Evolutionary conservation across 2,888 invertebrate species (phyloP), one percentile per base, ranked within the genome.

Genomic region (Nemapogon koenigi): DNA sequence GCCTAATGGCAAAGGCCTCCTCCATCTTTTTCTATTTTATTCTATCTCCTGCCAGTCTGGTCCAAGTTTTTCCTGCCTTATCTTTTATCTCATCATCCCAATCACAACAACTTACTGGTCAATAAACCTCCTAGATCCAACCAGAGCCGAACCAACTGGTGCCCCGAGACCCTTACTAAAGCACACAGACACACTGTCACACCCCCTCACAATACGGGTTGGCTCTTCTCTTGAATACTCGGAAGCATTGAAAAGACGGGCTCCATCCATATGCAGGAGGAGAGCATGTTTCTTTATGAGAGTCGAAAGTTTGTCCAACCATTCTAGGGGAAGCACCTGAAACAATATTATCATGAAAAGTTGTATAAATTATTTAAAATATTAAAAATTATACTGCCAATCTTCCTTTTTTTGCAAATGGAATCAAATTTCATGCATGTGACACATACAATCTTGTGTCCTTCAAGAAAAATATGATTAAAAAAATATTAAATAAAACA

Each of bases 91-190:
- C 13, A n/a, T 11, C n/a, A 26, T 3, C 3, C 3, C 6, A 26
- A 13, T 26, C 26, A 26, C 3, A 19, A 27, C 33, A n/a, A 57
- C 71, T 63, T 69, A 88, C 88, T 82, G 72, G 18, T 62, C 56
- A 46, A 90, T 83, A 52, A 90, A 90, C 2, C 57, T 60, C 40
- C 71, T 71, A n/a, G 73, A 76, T 13, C 94, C 94, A 30, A 85
- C 85, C 10, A 94, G 61, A 26, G 93, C 56, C 0, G 92, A 89
- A 2, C 94, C 94, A 13, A 88, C 82, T 0, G 94, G 94, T 32
- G 90, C 88, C 7, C 90, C 91, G 11, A 94, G 71, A 11, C 91
- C 86, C 76, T 94, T 94, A 53, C 91, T 93, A 37, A 94, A 71
- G 52, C 94, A 94, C 56, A 91, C 84, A 44, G 84, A 86, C 6